phyloP scores from a whole-genome alignment of 2,113 vertebrate species.

The Pampusana beccarii region DNA sequence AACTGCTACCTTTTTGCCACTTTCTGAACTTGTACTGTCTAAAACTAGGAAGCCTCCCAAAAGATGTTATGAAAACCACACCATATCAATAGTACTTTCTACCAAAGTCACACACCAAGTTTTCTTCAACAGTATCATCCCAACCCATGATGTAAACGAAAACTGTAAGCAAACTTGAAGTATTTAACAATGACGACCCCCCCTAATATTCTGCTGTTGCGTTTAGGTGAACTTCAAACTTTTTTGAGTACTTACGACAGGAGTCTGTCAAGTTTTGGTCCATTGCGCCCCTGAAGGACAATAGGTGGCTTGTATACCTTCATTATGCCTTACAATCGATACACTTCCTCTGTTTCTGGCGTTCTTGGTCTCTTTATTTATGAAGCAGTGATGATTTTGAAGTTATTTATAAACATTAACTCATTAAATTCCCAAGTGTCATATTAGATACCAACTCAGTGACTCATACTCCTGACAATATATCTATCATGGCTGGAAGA shows the following conservation, averaged over 20 bases:
- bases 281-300: constrained; percentile 62
- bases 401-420: constrained; percentile 79
- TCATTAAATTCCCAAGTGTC: constrained; percentile 57
- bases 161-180: background rate
- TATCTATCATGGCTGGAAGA: constrained; percentile 11
- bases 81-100: background rate
- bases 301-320: constrained; percentile 52
- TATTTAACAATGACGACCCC: background rate
- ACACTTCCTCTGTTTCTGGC: background rate
- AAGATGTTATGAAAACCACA: background rate
- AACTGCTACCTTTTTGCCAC: background rate
- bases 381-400: constrained; percentile 40
- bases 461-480: constrained; percentile 68
- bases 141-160: background rate
- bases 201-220: background rate
- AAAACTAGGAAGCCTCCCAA: background rate
- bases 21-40: background rate
- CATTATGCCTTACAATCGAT: constrained; percentile 50
- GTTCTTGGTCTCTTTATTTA: constrained; percentile 63
- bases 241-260: constrained; percentile 73
- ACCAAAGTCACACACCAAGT: background rate
- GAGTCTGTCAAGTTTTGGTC: constrained; percentile 73
- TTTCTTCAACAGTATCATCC: background rate
- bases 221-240: background rate
- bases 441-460: constrained; percentile 15